These are phyloP conservation scores for Aegotheles bennettii DNA, from an alignment of 2,113 vertebrate genomes.

Conservation along the genomic window DNA sequence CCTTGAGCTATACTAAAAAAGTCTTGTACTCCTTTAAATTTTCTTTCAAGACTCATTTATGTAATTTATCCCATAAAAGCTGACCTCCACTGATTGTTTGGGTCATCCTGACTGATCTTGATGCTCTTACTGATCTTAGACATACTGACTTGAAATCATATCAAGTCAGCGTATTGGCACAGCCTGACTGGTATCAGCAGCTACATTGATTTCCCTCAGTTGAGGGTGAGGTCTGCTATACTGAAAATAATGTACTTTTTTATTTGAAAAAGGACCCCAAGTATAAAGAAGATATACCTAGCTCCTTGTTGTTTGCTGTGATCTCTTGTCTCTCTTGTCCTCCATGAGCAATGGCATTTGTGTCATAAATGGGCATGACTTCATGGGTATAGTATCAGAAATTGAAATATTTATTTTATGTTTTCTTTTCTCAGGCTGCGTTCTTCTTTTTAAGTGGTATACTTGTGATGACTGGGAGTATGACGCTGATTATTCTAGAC, in stretches of 20 bases:
- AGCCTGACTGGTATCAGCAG: not conserved
- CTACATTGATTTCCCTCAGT: not conserved
- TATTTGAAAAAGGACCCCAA: not conserved
- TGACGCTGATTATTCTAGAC: conserved; percentile 89
- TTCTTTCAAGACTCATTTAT: not conserved
- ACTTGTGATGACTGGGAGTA: conserved; percentile 88
- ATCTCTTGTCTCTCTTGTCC: not conserved
- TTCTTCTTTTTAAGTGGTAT: conserved; percentile 86
- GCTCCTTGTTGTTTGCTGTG: not conserved
- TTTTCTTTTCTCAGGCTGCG: conserved; percentile 78
- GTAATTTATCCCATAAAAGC: not conserved
- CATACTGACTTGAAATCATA: not conserved
- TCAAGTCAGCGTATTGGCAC: not conserved
- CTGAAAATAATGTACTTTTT: not conserved
- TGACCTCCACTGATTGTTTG: not conserved
- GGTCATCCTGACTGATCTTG: not conserved
- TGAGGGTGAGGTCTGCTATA: not conserved
- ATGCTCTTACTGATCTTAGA: not conserved
- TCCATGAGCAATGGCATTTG: not conserved
- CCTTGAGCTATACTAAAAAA: not conserved
- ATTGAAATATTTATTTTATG: not conserved
- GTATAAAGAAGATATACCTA: not conserved
- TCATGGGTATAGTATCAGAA: not conserved
- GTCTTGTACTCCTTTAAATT: not conserved
- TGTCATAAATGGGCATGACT: not conserved